Conservation (phyloP, 2,113 vertebrate genomes). For the Spea multiplicata region DNA sequence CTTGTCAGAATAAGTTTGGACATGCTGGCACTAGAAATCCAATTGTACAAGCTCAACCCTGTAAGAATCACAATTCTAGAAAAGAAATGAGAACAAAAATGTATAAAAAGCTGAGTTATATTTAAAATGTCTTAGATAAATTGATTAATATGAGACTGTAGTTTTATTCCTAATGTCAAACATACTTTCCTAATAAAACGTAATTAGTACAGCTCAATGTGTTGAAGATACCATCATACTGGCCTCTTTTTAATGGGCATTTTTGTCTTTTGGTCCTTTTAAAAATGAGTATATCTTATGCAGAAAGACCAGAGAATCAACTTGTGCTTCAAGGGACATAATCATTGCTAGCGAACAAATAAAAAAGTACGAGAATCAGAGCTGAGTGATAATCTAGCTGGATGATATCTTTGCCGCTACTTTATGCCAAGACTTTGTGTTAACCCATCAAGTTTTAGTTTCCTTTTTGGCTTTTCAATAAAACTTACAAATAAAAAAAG, state of each 20-base stretch:
- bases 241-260: neutral
- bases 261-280: neutral
- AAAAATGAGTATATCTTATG: neutral
- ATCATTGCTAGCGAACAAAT: neutral
- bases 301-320: neutral
- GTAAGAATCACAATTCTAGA: neutral
- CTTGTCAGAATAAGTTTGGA: conserved; percentile 33
- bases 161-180: neutral
- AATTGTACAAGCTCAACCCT: conserved; percentile 21
- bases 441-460: no score
- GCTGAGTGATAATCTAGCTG: no score
- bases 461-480: no score
- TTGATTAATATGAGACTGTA: neutral
- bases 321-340: conserved; percentile 3
- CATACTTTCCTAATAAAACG: neutral
- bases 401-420: neutral
- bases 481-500: no score
- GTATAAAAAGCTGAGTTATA: neutral
- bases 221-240: neutral
- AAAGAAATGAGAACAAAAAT: neutral
- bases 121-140: neutral
- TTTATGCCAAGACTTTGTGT: neutral
- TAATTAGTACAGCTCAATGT: neutral
- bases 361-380: neutral
- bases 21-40: neutral